phyloP scores from a whole-genome alignment of 2,888 invertebrate genomes.

The Polyommatus icarus region DNA sequence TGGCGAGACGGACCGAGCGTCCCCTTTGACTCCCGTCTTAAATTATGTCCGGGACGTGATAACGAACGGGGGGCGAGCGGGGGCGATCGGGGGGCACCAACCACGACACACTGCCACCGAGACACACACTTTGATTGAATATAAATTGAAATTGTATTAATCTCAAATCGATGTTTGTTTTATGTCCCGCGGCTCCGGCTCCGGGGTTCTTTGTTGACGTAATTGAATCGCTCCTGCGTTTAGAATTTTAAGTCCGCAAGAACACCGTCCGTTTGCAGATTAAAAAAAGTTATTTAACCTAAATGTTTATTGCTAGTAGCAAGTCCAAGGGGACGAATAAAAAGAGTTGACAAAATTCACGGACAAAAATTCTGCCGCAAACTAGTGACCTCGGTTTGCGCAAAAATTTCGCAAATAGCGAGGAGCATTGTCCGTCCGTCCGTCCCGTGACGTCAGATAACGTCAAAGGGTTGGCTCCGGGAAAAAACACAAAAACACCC shows the following conservation, averaged over 20 bases:
- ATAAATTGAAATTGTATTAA: conserved; percentile 28
- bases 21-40: conserved; percentile 61
- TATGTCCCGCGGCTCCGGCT: neutral
- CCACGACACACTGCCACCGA: conserved; percentile 18
- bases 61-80: conserved; percentile 52
- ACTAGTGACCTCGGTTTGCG: conserved; percentile 11
- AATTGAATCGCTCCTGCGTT: neutral
- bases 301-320: neutral
- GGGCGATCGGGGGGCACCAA: conserved; percentile 7
- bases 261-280: neutral
- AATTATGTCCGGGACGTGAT: conserved; percentile 78
- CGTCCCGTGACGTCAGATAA: conserved; percentile 71
- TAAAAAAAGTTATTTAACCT: neutral
- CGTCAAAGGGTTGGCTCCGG: conserved; percentile 74
- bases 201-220: neutral
- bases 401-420: conserved; percentile 31
- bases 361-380: conserved; percentile 7
- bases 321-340: neutral
- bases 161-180: conserved; percentile 17
- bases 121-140: conserved; percentile 22
- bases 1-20: conserved; percentile 40
- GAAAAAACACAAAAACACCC: conserved; percentile 54
- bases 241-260: neutral
- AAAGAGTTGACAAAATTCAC: conserved; percentile 8
- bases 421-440: conserved; percentile 46